phyloP scores from a whole-genome alignment of 35 echinoderm and acorn worm genomes.

The Hemicentrotus pulcherrimus region DNA sequence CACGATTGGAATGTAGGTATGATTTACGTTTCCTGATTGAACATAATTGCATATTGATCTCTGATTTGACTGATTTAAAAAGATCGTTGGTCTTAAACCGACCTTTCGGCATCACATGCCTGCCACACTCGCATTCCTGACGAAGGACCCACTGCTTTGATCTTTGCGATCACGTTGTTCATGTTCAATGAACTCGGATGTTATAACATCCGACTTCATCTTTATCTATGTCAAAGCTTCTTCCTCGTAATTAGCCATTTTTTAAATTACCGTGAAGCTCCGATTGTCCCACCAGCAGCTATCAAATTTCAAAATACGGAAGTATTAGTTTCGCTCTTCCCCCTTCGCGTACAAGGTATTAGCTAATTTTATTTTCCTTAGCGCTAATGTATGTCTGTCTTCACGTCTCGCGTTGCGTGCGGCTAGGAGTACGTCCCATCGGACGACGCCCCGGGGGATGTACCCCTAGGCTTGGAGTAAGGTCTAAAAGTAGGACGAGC shows the following conservation, averaged over 20 bases:
- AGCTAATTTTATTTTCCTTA: conserved; percentile 32
- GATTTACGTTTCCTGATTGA: too few species aligned
- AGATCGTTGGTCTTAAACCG: too few species aligned
- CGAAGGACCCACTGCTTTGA: neutral
- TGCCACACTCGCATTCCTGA: too few species aligned
- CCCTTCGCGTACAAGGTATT: neutral
- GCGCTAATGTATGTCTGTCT: conserved; percentile 23
- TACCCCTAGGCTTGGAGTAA: conserved; percentile 31
- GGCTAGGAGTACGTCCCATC: conserved; percentile 14
- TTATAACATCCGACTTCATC: neutral
- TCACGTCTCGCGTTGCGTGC: conserved; percentile 33
- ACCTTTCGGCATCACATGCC: too few species aligned
- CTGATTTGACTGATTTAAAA: too few species aligned
- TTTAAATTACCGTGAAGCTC: neutral
- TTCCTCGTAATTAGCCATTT: conserved; percentile 29
- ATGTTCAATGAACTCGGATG: conserved; percentile 1
- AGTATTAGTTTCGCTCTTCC: conserved; percentile 28
- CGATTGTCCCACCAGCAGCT: conserved; percentile 31
- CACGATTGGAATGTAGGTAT: too few species aligned
- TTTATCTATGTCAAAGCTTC: conserved; percentile 34
- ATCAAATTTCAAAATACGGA: conserved; percentile 43
- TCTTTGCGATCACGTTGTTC: neutral
- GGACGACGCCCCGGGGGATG: conserved; percentile 33
- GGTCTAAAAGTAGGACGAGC: conserved; percentile 16
- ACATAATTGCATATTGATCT: too few species aligned